These are phyloP conservation scores for Lasioglossum lativentre DNA, from an alignment of 2,888 invertebrate genomes.

Conservation along the genomic window DNA sequence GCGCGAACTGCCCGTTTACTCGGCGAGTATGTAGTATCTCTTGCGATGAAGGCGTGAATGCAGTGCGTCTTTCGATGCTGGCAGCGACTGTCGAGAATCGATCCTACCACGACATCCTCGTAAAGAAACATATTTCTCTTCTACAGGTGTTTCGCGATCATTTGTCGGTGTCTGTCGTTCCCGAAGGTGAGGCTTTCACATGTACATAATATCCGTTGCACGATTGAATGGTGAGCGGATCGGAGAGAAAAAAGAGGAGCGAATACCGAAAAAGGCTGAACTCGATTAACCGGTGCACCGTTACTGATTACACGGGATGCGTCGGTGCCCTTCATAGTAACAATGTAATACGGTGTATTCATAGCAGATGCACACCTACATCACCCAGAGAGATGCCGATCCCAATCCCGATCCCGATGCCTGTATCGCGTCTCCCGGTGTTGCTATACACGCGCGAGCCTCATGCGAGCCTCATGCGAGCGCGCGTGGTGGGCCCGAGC, in stretches of 20 bases:
- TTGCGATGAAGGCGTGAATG: neutral
- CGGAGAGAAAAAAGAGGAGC: conserved; percentile 20
- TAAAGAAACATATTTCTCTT: conserved; percentile 9
- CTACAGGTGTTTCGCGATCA: neutral
- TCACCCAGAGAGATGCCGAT: neutral
- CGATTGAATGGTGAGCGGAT: conserved; percentile 28
- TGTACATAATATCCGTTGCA: conserved; percentile 2
- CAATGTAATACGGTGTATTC: conserved; percentile 63
- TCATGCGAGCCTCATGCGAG: neutral
- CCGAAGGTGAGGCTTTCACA: conserved; percentile 42
- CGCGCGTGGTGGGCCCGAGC: conserved; percentile 18
- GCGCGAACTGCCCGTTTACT: neutral
- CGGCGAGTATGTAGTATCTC: neutral
- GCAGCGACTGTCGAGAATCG: neutral
- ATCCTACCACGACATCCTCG: neutral
- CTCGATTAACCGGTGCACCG: conserved; percentile 62
- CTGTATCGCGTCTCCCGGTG: neutral
- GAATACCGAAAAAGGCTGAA: conserved; percentile 61
- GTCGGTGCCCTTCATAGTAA: conserved; percentile 46
- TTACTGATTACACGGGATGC: conserved; percentile 64
- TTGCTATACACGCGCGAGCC: neutral
- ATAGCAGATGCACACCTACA: conserved; percentile 52
- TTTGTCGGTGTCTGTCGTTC: conserved; percentile 37
- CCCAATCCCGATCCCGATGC: neutral
- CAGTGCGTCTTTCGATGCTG: neutral